These are phyloP conservation scores for Pseudococcus viburni DNA, from an alignment of 2,888 invertebrate species.

Conservation along the genomic window DNA sequence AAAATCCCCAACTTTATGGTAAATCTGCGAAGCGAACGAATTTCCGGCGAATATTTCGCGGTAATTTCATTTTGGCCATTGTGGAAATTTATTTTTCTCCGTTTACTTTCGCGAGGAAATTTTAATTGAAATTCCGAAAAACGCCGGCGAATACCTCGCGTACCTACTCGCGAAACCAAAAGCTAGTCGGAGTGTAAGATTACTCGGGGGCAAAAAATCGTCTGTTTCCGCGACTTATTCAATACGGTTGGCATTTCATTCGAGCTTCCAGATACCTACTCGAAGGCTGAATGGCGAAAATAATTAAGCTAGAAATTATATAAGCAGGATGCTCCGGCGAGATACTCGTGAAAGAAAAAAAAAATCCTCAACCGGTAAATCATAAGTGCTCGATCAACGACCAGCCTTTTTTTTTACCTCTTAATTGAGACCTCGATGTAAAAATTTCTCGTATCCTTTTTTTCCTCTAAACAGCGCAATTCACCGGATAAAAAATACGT, in stretches of 20 bases:
- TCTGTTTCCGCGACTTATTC: conserved; percentile 11
- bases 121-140: conserved; percentile 51
- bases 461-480: not conserved
- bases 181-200: not conserved
- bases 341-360: not conserved
- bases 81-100: conserved; percentile 5
- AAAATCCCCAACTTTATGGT: not conserved
- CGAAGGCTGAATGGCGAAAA: not conserved
- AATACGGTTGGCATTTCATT: not conserved
- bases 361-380: not conserved
- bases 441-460: not conserved
- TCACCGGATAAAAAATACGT: not conserved
- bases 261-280: not conserved
- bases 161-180: not conserved
- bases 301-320: not conserved
- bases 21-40: conserved; percentile 2
- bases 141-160: not conserved
- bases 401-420: not conserved
- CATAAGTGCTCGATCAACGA: conserved; percentile 4
- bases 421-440: not conserved
- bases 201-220: not conserved
- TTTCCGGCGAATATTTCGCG: not conserved
- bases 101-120: conserved; percentile 3
- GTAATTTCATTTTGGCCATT: conserved; percentile 21
- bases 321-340: not conserved